Evolutionary conservation across 2,888 invertebrate genomes (phyloP).

Genomic region (Hylaea fasciaria): DNA sequence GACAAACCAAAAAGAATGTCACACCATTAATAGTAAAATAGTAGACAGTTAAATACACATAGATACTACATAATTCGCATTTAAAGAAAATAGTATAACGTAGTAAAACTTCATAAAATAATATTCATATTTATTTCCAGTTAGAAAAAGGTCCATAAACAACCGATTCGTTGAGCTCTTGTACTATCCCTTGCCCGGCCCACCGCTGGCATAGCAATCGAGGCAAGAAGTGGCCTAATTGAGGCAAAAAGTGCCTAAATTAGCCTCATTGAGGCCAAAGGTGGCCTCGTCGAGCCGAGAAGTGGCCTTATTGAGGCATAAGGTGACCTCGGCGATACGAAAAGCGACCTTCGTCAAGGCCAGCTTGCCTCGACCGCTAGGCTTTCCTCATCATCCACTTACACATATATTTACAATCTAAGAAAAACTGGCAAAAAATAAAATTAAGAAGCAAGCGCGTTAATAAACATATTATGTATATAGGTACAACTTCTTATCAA

Average conservation of each 20-base stretch:
- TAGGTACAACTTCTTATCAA: no score
- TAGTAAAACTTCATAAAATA: no score
- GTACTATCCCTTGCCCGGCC: slow-evolving; percentile 60
- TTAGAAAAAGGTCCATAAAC: slow-evolving; percentile 42
- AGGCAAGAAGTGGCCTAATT: slow-evolving; percentile 62
- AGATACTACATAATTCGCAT: no score
- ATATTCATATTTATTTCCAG: slow-evolving; percentile 22
- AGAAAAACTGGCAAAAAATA: slow-evolving; percentile 30
- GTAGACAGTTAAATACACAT: no score
- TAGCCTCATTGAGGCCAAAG: not conserved
- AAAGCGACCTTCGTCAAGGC: slow-evolving; percentile 9
- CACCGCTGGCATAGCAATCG: slow-evolving; percentile 73
- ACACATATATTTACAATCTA: slow-evolving; percentile 53
- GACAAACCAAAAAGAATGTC: no score
- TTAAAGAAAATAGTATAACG: no score
- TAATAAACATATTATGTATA: no score
- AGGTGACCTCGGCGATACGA: no score
- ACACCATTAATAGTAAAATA: no score
- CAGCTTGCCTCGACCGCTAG: slow-evolving; percentile 77
- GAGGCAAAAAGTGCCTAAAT: not conserved
- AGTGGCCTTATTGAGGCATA: not conserved
- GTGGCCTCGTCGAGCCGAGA: slow-evolving; percentile 70
- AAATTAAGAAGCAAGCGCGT: slow-evolving; percentile 10
- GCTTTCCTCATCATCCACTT: slow-evolving; percentile 51
- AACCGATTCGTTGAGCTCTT: slow-evolving; percentile 68